Evolutionary conservation across 2,888 invertebrate species (phyloP), one percentile per base, ranked within the genome.

Genomic region (Leptinotarsa peninsularis): DNA sequence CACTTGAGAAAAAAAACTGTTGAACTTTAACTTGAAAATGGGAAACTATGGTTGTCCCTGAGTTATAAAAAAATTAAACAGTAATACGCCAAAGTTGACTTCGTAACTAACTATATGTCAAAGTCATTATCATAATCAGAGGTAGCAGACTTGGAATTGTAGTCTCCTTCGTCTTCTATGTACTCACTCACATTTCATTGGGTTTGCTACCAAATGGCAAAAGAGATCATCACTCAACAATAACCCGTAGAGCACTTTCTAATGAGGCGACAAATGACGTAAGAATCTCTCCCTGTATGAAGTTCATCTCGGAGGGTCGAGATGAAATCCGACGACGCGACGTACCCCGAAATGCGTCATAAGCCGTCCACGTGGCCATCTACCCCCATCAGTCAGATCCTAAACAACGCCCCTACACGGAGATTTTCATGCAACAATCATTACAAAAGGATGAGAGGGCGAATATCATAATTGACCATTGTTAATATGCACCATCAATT

Each of bases 381-480:
- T 78, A 79, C 81, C 81, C 81, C 75, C 75, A 78, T 76, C 58
- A 74, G 78, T 77, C 74, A 73, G 77, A 79, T 79, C 80, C 78
- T 77, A 73, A 74, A 79, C 70, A 79, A 77, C 76, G 77, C 78
- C 81, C 82, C 80, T 76, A 75, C 72, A 75, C 75, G 73, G 76
- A 73, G 79, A 79, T 81, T 82, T 80, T 78, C 79, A 81, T 81
- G 80, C 78, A 79, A 82, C 79, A 79, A 83, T 79, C 80, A 78
- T 78, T 80, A 80, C 80, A 76, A 81, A 81, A 76, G 82, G 81
- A 82, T 80, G 81, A 80, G 81, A 80, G 83, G 82, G 82, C 82
- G 81, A 73, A 82, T 82, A 81, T 82, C 81, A 81, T 83, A 83
- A 83, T 83, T 83, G 83, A 82, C 82, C 79, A 83, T 83, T 83